A percentile compares a stretch with the other conserved stretches of the same genome.
These are phyloP conservation scores for Mycteria americana DNA, from an alignment of 2,797 vertebrate species.

Conservation along the genomic window DNA sequence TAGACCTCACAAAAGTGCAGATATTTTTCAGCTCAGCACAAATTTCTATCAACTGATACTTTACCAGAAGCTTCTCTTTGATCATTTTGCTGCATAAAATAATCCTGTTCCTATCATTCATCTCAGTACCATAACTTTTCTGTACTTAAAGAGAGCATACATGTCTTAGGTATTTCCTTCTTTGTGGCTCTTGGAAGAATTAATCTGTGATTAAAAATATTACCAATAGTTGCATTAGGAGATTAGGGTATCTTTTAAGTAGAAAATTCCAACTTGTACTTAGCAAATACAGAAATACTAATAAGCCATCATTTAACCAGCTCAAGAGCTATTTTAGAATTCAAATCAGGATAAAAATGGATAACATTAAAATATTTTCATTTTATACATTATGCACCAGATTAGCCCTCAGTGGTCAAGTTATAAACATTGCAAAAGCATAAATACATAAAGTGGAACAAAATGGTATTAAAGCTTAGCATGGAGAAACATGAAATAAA, in stretches of 20 bases:
- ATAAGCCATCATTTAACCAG: neutral
- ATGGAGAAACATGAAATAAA: neutral
- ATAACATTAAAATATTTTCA: neutral
- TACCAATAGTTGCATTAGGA: neutral
- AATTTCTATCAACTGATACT: neutral
- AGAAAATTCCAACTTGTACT: neutral
- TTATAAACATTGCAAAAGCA: neutral
- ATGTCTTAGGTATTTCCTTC: neutral
- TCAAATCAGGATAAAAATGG: neutral
- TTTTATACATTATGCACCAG: neutral
- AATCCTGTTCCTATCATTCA: neutral
- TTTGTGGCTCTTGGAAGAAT: neutral
- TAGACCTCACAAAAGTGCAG: neutral
- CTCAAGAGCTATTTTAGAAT: neutral
- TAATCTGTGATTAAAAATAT: neutral
- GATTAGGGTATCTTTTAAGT: neutral
- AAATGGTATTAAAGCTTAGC: neutral
- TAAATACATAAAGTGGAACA: neutral
- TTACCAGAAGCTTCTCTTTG: neutral
- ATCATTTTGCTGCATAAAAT: neutral
- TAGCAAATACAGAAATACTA: neutral
- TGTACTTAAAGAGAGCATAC: neutral
- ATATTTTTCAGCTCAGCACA: neutral
- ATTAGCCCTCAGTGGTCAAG: neutral
- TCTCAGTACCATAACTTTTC: neutral